Conservation (phyloP, 2,113 vertebrate genomes). For the Paralichthys olivaceus region DNA sequence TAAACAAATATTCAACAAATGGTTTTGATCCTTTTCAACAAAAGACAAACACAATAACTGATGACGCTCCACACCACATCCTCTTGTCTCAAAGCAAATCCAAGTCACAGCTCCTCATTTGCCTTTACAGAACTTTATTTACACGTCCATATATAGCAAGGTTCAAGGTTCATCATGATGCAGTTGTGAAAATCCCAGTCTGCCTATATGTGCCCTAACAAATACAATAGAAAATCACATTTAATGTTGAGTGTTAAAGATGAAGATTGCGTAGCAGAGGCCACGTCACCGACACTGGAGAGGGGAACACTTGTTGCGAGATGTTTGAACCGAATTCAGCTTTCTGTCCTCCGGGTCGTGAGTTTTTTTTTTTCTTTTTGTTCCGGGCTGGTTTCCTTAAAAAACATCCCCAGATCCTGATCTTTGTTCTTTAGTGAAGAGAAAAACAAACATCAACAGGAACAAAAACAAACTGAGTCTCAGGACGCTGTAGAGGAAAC, state of each 20-base stretch:
- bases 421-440: conserved; percentile 32
- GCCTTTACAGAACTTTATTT: conserved; percentile 84
- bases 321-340: conserved; percentile 34
- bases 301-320: conserved; percentile 9
- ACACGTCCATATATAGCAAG: conserved; percentile 83
- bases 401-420: conserved; percentile 38
- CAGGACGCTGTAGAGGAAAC: conserved; percentile 36
- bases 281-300: conserved; percentile 48
- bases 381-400: conserved; percentile 39
- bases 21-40: neutral
- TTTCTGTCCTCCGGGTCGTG: conserved; percentile 30
- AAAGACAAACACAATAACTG: neutral
- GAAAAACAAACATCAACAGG: neutral
- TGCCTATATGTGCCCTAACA: conserved; percentile 76
- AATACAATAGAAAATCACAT: conserved; percentile 69
- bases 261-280: conserved; percentile 34
- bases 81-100: conserved; percentile 17
- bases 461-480: conserved; percentile 43
- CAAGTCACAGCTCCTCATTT: conserved; percentile 51
- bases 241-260: conserved; percentile 50
- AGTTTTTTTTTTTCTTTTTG: conserved; percentile 21
- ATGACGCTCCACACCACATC: neutral
- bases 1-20: conserved; percentile 50
- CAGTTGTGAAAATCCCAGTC: conserved; percentile 75
- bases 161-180: conserved; percentile 77